These are phyloP conservation scores for Thripadectes ignobilis DNA, from an alignment of 2,797 vertebrate species.

Conservation along the genomic window DNA sequence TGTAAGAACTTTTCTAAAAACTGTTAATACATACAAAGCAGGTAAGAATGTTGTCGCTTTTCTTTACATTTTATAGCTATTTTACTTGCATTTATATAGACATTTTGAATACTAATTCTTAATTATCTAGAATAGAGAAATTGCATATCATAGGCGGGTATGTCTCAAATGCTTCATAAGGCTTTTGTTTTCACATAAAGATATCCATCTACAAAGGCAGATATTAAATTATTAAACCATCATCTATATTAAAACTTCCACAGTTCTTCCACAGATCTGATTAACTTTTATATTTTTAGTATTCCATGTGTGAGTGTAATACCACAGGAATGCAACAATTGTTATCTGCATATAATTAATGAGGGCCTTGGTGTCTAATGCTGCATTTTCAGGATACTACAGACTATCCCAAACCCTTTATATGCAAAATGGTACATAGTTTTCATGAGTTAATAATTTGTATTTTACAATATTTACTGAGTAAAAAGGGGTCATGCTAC, in stretches of 20 bases:
- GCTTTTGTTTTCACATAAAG: background rate
- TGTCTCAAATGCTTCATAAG: background rate
- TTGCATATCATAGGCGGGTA: background rate
- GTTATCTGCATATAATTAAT: background rate
- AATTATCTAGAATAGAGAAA: background rate
- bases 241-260: background rate
- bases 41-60: background rate
- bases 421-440: background rate
- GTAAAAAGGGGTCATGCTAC: constrained; percentile 51
- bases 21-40: background rate
- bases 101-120: background rate
- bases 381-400: background rate
- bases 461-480: constrained; percentile 42
- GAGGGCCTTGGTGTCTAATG: background rate
- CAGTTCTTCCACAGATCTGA: background rate
- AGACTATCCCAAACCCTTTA: background rate
- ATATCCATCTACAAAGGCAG: background rate
- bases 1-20: background rate
- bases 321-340: background rate
- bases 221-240: background rate
- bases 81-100: background rate
- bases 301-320: background rate
- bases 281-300: background rate
- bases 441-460: constrained; percentile 18
- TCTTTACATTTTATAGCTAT: background rate